Conservation (phyloP, 2,113 vertebrate genomes). For the Xenopus laevis region DNA sequence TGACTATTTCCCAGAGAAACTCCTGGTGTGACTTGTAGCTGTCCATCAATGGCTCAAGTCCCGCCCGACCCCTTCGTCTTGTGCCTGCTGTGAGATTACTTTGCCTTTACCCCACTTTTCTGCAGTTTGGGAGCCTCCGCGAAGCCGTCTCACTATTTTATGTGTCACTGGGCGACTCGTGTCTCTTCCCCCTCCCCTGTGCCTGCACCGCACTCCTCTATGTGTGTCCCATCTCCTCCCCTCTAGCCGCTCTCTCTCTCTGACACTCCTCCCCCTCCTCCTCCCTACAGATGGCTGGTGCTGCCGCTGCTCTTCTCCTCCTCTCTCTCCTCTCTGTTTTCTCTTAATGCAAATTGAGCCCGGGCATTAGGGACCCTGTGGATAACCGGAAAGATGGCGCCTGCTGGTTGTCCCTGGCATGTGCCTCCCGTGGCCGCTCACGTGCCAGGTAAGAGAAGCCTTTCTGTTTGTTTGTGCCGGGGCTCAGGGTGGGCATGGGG, state of each 20-base stretch:
- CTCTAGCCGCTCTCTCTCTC: not conserved
- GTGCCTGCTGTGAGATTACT: no score
- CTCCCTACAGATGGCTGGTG: slow-evolving; percentile 37
- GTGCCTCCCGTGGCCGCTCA: slow-evolving; percentile 7
- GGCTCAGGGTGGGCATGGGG: not conserved
- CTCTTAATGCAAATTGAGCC: slow-evolving; percentile 38
- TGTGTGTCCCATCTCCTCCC: not conserved
- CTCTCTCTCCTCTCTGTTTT: slow-evolving; percentile 25
- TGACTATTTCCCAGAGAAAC: no score
- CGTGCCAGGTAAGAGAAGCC: slow-evolving; percentile 22
- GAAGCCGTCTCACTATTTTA: no score
- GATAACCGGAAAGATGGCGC: slow-evolving; percentile 32
- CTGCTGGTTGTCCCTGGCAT: slow-evolving; percentile 10
- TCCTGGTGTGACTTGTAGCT: no score
- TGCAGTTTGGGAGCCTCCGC: no score
- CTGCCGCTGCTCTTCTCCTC: slow-evolving; percentile 10
- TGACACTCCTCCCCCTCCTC: not conserved
- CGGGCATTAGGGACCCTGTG: slow-evolving; percentile 4
- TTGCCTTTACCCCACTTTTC: no score
- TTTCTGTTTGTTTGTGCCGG: no score
- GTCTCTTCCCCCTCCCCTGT: no score
- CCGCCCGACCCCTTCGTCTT: no score
- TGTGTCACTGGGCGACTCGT: no score
- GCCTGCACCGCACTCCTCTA: no score
- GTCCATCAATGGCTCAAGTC: no score